Evolutionary conservation across 1,140 invertebrate species (phyloP).

Genomic region (Lordiphosa stackelbergi): DNA sequence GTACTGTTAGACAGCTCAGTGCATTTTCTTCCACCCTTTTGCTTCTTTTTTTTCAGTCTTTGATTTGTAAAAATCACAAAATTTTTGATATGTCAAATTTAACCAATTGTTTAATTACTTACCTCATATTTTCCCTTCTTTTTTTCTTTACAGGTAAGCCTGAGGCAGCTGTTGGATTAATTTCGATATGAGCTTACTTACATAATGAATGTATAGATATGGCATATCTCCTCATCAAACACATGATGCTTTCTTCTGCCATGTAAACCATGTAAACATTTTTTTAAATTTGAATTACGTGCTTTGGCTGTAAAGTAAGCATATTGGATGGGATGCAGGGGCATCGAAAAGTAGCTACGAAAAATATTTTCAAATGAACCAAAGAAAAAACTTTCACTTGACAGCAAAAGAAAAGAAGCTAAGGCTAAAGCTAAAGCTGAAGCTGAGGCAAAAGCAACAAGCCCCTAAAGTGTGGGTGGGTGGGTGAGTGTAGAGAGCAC

Average conservation of each 20-base stretch:
- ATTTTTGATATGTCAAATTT: too few relatives aligned
- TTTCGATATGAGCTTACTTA: too few relatives aligned
- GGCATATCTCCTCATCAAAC: constrained; percentile 34
- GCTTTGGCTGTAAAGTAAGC: constrained; percentile 40
- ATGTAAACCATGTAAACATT: constrained; percentile 66
- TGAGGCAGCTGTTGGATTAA: too few relatives aligned
- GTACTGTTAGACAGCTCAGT: too few relatives aligned
- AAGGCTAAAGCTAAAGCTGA: background rate
- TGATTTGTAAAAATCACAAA: too few relatives aligned
- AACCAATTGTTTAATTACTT: too few relatives aligned
- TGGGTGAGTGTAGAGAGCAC: constrained; percentile 9
- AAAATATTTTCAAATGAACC: constrained; percentile 45
- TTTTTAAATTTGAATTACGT: constrained; percentile 72
- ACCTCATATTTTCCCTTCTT: too few relatives aligned
- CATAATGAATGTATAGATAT: background rate
- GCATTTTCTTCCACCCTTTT: too few relatives aligned
- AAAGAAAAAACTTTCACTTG: constrained; percentile 25
- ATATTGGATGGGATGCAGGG: constrained; percentile 1
- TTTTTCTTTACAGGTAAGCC: constrained; percentile 19
- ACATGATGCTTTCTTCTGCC: constrained; percentile 41
- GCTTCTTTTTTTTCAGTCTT: too few relatives aligned
- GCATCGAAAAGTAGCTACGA: too few relatives aligned
- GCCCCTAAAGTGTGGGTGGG: constrained; percentile 2
- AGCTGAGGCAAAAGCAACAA: constrained; percentile 25
- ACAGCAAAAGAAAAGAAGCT: background rate